Evolutionary conservation across 1,140 invertebrate species (phyloP), one percentile per base, ranked within the genome.

Genomic region (Danaus plexippus): DNA sequence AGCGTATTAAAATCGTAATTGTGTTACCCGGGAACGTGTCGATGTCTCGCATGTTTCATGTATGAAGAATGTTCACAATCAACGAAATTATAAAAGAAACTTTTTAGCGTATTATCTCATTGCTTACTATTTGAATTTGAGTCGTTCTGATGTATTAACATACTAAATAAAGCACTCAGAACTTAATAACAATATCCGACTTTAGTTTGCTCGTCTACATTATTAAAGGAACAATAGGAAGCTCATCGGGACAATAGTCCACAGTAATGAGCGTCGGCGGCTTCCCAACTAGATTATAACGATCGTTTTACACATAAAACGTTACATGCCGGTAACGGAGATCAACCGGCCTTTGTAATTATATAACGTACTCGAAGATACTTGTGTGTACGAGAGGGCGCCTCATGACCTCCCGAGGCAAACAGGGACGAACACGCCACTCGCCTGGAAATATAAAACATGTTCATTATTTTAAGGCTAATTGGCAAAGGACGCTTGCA

Each of bases 401-500:
- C 15, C 15, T 65, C 75, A 73, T 76, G 80, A 81, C 82, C 80
- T 83, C 83, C 72, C 71, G 78, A 79, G 77, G 77, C 75, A 77
- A 77, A 66, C 69, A 66, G 69, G 79, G 77, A 75, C 75, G 72
- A 83, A 80, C 78, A 83, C 65, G 73, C 75, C 76, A 71, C 77
- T 71, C 73, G 77, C 76, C 63, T 69, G 82, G 78, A 85, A 86
- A 85, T 87, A 87, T 85, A 86, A 88, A 87, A 85, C 84, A 87
- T 86, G 85, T 87, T 87, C 85, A 87, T 88, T 88, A 88, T 88
- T 85, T 85, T 82, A 76, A 80, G 78, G 83, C 83, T 88, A 88
- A 88, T 88, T 87, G 87, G 87, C 68, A 64, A 71, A 82, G 77
- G 78, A 75, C 84, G 78, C 78, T 82, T 77, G 80, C 80, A 79